phyloP scores from a whole-genome alignment of 1,140 invertebrate genomes.

The Dendroctonus valens region DNA sequence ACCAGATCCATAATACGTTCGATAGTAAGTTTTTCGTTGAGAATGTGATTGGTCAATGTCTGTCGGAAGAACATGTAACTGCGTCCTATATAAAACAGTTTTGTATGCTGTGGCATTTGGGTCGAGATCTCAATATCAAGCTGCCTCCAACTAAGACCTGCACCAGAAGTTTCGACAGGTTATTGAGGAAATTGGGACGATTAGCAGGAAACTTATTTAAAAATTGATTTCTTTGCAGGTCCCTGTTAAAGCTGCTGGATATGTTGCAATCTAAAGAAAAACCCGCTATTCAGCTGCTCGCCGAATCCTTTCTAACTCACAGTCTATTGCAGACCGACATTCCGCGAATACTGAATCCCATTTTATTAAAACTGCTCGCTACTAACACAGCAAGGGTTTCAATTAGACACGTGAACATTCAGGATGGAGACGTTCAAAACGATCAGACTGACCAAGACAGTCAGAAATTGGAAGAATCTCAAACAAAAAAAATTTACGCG shows the following conservation, averaged over 20 bases:
- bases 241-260: constrained; percentile 74
- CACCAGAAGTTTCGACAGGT: constrained; percentile 59
- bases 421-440: constrained; percentile 61
- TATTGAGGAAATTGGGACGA: constrained; percentile 7
- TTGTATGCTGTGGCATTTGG: constrained; percentile 76
- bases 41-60: constrained; percentile 63
- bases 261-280: constrained; percentile 68
- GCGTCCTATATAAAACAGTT: constrained; percentile 74
- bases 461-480: constrained; percentile 50
- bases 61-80: constrained; percentile 52
- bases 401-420: constrained; percentile 79
- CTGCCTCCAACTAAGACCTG: constrained; percentile 41
- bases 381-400: constrained; percentile 82
- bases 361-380: constrained; percentile 76
- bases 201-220: not conserved
- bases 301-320: constrained; percentile 72
- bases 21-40: constrained; percentile 64
- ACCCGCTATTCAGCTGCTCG: constrained; percentile 66
- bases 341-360: constrained; percentile 73
- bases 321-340: constrained; percentile 75
- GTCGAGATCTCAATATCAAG: constrained; percentile 63
- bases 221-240: constrained; percentile 51
- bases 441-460: constrained; percentile 47
- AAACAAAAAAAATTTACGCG: constrained; percentile 71
- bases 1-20: constrained; percentile 69